Evolutionary conservation across 1,140 invertebrate species (phyloP).

Genomic region (Copidosoma floridanum): DNA sequence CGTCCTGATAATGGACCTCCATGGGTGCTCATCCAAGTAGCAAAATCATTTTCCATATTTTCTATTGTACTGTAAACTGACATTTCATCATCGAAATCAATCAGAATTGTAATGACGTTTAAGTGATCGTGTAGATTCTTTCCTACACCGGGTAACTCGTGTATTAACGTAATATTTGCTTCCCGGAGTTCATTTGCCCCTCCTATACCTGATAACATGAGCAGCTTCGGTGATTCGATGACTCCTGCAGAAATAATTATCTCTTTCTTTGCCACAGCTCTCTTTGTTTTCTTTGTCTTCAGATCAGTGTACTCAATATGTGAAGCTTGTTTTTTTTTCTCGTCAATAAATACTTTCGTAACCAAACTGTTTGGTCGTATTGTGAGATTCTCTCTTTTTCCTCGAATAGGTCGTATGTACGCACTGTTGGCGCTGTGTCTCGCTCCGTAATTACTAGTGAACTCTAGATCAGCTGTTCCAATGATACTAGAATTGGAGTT

Average conservation of each 20-base stretch:
- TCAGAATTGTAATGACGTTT: neutral
- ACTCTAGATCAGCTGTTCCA: no score
- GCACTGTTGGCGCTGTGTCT: slow-evolving; percentile 15
- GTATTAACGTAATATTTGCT: slow-evolving; percentile 38
- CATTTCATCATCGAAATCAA: neutral
- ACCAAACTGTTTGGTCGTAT: neutral
- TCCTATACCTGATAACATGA: slow-evolving; percentile 51
- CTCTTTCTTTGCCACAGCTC: slow-evolving; percentile 59
- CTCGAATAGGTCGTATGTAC: slow-evolving; percentile 16
- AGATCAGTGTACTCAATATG: slow-evolving; percentile 13
- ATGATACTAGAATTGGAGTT: no score
- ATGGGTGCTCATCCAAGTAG: slow-evolving; percentile 9
- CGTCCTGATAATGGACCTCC: slow-evolving; percentile 3
- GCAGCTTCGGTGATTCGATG: slow-evolving; percentile 52
- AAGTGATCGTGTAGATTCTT: slow-evolving; percentile 59
- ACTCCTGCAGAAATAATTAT: slow-evolving; percentile 53
- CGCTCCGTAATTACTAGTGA: slow-evolving; percentile 59
- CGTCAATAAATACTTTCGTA: slow-evolving; percentile 7
- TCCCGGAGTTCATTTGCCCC: slow-evolving; percentile 16
- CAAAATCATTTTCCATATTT: neutral
- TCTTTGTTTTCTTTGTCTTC: slow-evolving; percentile 17
- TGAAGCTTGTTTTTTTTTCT: neutral
- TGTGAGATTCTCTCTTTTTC: neutral
- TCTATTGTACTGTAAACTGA: neutral
- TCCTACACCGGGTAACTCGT: slow-evolving; percentile 56